Evolutionary conservation across 2,797 vertebrate species (phyloP), one percentile per base, ranked within the genome.

Genomic region (Melanogrammus aeglefinus): DNA sequence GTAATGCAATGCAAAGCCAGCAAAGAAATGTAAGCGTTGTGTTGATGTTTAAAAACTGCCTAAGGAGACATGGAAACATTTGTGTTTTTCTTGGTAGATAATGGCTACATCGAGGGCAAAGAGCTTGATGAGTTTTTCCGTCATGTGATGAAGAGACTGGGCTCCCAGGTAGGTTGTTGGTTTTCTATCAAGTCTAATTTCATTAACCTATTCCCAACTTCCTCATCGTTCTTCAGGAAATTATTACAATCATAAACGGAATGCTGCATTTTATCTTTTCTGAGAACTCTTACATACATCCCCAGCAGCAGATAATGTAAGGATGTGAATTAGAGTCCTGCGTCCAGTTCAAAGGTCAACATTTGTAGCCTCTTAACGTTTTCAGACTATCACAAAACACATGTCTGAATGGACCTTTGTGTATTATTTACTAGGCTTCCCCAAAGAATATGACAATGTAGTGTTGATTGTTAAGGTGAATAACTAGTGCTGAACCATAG

Each of bases 81-180:
- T 44, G 16, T 41, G 21, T 47, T 0, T 33, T 78, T 0, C 78
- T 12, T 76, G 85, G 84, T 92, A 99, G 98, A 97, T 87, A 98
- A 97, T 76, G 97, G 97, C 79, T 98, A 97, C 91, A 97, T 99
- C 87, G 96, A 96, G 81, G 96, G 95, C 8, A 97, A 96, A 85
- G 97, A 98, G 80, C 94, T 98, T 44, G 97, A 98, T 88, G 93
- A 92, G 8, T 99, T 99, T 92, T 97, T 98, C 78, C 90, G 84
- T 41, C 96, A 97, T 76, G 94, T 98, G 88, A 90, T 97, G 91
- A 93, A 90, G 80, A 96, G 89, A 82, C 76, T 96, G 84, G 92
- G 88, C 73, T 88, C 93, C 21, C 86, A 94, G 88, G 98, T 98
- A 91, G 94, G 95, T 93, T 72, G 18, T 63, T 63, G 8, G 18